phyloP scores from a whole-genome alignment of 2,888 invertebrate species.

The Halictus ligatus region DNA sequence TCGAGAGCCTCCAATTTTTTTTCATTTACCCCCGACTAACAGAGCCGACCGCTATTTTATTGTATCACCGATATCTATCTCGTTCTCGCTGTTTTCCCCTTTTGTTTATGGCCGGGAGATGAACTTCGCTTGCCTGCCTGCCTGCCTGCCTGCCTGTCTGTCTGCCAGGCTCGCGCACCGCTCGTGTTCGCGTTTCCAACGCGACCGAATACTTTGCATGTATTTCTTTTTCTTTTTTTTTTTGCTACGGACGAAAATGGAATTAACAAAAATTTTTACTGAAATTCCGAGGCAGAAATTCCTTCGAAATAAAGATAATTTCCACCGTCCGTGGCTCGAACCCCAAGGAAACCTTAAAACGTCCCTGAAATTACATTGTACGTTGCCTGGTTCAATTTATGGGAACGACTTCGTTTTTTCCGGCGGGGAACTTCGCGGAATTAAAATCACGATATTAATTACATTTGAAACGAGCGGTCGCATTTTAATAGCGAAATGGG shows the following conservation, averaged over 20 bases:
- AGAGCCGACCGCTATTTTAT: slow-evolving; percentile 9
- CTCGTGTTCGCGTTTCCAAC: background rate
- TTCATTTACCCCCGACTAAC: background rate
- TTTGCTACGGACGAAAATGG: background rate
- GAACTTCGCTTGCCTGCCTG: background rate
- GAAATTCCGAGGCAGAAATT: background rate
- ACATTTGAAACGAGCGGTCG: background rate
- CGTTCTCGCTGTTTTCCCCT: background rate
- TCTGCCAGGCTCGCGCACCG: too few species aligned
- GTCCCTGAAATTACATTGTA: background rate
- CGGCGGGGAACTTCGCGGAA: background rate
- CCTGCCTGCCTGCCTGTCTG: background rate
- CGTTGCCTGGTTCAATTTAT: background rate
- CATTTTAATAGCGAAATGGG: too few species aligned
- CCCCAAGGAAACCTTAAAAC: background rate
- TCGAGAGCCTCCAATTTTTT: slow-evolving; percentile 15
- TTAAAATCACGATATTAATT: background rate
- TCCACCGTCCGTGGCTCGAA: background rate
- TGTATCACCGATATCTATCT: background rate
- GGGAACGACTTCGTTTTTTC: background rate
- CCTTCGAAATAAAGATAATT: background rate
- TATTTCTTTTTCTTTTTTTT: background rate
- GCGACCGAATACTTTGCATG: slow-evolving; percentile 5
- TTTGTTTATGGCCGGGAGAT: slow-evolving; percentile 2
- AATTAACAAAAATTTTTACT: slow-evolving; percentile 2